Evolutionary conservation across 2,113 vertebrate species (phyloP).

Genomic region (Odocoileus hemionus): DNA sequence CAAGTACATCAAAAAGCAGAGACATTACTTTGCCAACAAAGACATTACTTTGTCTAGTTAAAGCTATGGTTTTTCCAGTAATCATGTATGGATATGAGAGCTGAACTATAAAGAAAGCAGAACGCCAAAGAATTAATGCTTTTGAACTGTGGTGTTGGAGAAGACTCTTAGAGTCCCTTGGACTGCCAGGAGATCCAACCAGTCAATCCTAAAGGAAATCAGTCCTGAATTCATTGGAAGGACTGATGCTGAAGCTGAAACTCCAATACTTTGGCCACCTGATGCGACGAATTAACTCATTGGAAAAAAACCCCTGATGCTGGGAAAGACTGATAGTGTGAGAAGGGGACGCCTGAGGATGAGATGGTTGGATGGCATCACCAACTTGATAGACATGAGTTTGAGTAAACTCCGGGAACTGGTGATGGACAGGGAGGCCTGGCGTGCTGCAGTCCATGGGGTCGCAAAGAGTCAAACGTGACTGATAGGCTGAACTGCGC

Average conservation of each 20-base stretch:
- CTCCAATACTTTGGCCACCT: not conserved
- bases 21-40: not conserved
- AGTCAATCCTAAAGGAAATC: not conserved
- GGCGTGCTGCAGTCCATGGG: fast-evolving
- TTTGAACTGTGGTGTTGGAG: not conserved
- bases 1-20: not conserved
- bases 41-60: not conserved
- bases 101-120: not conserved
- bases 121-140: not conserved
- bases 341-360: not conserved
- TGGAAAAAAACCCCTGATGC: not conserved
- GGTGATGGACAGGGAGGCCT: not conserved
- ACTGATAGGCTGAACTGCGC: not conserved
- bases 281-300: fast-evolving
- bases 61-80: not conserved
- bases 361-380: not conserved
- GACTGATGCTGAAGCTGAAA: not conserved
- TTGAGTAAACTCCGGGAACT: not conserved
- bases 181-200: not conserved
- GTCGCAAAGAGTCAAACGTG: fast-evolving
- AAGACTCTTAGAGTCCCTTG: not conserved
- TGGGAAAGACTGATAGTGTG: not conserved
- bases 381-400: not conserved
- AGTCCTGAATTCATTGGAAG: not conserved
- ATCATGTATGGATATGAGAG: not conserved